These are phyloP conservation scores for Trachurus trachurus DNA, from an alignment of 2,797 vertebrate genomes.

Conservation along the genomic window DNA sequence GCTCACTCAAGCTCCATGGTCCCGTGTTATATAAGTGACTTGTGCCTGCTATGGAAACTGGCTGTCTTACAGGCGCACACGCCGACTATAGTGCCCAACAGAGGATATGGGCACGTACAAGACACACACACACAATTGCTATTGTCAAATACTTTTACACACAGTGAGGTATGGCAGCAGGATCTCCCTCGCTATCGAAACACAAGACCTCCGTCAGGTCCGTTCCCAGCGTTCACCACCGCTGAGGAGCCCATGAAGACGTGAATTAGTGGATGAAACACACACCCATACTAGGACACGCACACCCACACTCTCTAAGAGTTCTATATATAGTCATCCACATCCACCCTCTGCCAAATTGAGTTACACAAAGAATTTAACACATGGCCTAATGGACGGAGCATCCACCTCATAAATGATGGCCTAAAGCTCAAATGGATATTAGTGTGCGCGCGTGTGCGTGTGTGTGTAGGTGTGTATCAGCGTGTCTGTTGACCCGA, in stretches of 20 bases:
- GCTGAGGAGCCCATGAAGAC: constrained; percentile 22
- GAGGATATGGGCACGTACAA: constrained; percentile 8
- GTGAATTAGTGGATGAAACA: constrained; percentile 40
- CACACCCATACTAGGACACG: constrained; percentile 29
- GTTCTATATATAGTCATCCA: constrained; percentile 62
- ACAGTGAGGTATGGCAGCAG: constrained; percentile 1
- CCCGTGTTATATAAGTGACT: constrained; percentile 68
- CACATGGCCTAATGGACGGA: constrained; percentile 61
- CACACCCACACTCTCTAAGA: constrained; percentile 14
- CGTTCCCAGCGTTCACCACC: constrained; percentile 14
- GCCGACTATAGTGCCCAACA: neutral
- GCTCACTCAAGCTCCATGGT: constrained; percentile 49
- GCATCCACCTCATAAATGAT: constrained; percentile 58
- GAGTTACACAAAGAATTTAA: constrained; percentile 68
- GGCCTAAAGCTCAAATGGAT: constrained; percentile 36
- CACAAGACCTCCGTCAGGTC: constrained; percentile 11
- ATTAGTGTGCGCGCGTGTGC: constrained; percentile 19
- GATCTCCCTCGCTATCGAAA: constrained; percentile 5
- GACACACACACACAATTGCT: constrained; percentile 1
- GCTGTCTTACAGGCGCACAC: constrained; percentile 41
- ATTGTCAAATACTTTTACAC: neutral
- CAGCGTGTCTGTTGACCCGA: constrained; percentile 31
- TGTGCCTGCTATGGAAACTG: constrained; percentile 65
- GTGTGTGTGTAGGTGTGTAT: neutral
- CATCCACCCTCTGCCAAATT: constrained; percentile 54